These are phyloP conservation scores for Hirtodrosophila alboralis DNA, from an alignment of 2,888 invertebrate species.

Conservation along the genomic window DNA sequence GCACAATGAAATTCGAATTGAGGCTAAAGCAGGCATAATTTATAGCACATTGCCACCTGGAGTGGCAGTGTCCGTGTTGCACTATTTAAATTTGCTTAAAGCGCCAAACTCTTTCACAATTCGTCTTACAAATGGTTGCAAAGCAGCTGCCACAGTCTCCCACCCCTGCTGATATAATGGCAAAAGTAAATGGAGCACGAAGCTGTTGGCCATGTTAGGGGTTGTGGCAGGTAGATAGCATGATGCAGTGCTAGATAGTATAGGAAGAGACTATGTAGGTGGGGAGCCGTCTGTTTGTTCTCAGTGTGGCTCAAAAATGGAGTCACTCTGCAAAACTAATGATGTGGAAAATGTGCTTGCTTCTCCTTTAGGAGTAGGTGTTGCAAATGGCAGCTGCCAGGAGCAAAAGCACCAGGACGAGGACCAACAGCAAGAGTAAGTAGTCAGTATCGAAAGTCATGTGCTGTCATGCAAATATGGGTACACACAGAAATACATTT, in stretches of 20 bases:
- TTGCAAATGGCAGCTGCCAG: conserved; percentile 57
- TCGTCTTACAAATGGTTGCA: conserved; percentile 48
- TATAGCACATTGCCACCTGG: conserved; percentile 71
- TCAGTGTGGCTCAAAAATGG: conserved; percentile 68
- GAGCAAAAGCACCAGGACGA: conserved; percentile 4
- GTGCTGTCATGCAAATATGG: conserved; percentile 42
- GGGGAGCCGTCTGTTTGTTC: conserved; percentile 43
- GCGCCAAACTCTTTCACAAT: conserved; percentile 47
- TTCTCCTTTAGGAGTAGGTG: conserved; percentile 46
- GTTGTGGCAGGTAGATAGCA: conserved; percentile 18
- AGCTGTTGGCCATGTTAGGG: conserved; percentile 39
- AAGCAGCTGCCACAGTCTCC: conserved; percentile 24
- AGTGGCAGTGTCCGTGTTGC: conserved; percentile 24
- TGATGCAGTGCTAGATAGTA: conserved; percentile 45
- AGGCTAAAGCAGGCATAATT: conserved; percentile 75
- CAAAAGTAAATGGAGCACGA: conserved; percentile 71
- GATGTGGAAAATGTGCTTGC: conserved; percentile 79
- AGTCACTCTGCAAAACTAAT: conserved; percentile 79
- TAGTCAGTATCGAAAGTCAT: conserved; percentile 43
- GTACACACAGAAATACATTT: neutral
- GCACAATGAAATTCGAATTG: conserved; percentile 68
- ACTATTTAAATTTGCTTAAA: conserved; percentile 75
- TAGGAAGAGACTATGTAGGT: neutral
- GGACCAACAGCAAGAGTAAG: conserved; percentile 11
- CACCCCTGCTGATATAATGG: conserved; percentile 44